Base-by-base conservation (phyloP, 2,888 invertebrate genomes). In the Lysandra bellargus region DNA sequence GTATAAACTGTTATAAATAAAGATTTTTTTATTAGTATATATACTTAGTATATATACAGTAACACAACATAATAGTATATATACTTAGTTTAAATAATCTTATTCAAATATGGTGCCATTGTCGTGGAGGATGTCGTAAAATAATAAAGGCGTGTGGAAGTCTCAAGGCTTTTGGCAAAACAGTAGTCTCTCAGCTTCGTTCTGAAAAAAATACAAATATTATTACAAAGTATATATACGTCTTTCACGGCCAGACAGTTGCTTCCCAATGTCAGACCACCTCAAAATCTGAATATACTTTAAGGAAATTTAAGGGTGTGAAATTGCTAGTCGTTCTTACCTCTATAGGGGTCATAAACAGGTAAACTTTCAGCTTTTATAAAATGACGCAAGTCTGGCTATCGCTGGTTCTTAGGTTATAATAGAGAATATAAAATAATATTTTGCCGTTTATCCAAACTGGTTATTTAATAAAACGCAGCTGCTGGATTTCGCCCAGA, bases 181-280 rank as follows among this genome's bases (percentile, higher is more conserved):
- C 17, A 95, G 85, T n/a, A 94, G 85, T 85, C 89, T 89, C 81
- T 93, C 93, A 6, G 94, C 94, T 86, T 94, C 94, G 80, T 88
- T 91, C 94, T 95, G 91, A 74, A 90, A 91, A 81, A 82, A 79
- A 82, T 81, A 1, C 9, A 12, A 64, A 30, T 12, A 4, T 30
- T 12, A 64, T 30, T 64, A 23, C 53, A 23, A 23, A 23, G 23
- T 23, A 23, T 23, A 23, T 23, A 23, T 23, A n/a, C 44, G 44
- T 44, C 9, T 44, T 9, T 1, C 2, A 9, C 9, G 9, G 44
- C 44, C 44, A 2, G 44, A 44, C 7, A 44, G 6, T 7, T 44
- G 44, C 44, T 44, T 44, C 44, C 7, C 9, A 44, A 9, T 44
- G 44, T 5, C 44, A 44, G 44, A 44, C 44, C 44, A 44, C 44